Conservation (phyloP, 2,888 invertebrate species). For the Lissocephala sabroskyi region DNA sequence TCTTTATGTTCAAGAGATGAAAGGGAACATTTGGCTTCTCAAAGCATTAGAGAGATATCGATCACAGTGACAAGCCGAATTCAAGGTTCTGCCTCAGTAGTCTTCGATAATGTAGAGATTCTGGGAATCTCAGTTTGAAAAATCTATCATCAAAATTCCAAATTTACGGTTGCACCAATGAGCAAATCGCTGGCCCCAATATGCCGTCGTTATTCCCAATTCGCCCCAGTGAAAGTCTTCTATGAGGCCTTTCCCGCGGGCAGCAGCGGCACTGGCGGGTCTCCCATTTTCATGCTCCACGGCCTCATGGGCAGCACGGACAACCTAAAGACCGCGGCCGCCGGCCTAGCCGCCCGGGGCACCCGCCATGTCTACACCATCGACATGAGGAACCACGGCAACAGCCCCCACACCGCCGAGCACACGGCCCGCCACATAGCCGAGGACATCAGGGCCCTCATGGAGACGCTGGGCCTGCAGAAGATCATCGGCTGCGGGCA, state of each 20-base stretch:
- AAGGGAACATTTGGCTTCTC: too few relatives aligned
- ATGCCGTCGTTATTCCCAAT: too few relatives aligned
- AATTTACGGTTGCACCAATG: too few relatives aligned
- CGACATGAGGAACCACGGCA: conserved; percentile 4
- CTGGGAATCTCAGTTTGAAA: too few relatives aligned
- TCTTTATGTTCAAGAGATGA: too few relatives aligned
- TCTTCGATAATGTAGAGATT: too few relatives aligned
- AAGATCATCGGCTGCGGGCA: neutral
- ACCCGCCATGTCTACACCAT: neutral
- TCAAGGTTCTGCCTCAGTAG: too few relatives aligned
- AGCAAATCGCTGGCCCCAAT: neutral
- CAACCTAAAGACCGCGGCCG: neutral
- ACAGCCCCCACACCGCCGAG: conserved; percentile 3
- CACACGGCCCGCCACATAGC: neutral
- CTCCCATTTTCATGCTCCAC: conserved; percentile 4
- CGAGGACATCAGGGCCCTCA: neutral
- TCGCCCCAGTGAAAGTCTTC: neutral
- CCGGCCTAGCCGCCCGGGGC: neutral
- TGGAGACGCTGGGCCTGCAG: neutral
- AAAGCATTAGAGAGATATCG: too few relatives aligned
- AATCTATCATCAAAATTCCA: too few relatives aligned
- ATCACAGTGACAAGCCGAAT: too few relatives aligned
- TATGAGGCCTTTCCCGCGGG: neutral
- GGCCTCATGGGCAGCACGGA: neutral
- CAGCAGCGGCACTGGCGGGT: neutral